Conservation (phyloP, 2,888 invertebrate genomes). For the Atherix ibis region DNA sequence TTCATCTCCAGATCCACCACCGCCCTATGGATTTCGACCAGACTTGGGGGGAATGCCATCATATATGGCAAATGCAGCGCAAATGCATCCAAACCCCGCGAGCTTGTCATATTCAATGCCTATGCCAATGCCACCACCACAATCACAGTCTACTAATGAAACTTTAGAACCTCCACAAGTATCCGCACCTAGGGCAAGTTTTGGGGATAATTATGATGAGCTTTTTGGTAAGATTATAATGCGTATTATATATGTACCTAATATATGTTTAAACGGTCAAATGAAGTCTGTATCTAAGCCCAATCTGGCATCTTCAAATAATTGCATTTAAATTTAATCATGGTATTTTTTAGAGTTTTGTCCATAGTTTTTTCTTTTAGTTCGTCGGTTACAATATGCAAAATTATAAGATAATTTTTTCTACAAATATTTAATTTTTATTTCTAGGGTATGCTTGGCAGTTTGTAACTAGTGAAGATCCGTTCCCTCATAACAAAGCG, state of each 20-base stretch:
- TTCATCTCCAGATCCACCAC: too few relatives aligned
- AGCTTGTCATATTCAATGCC: conserved; percentile 6
- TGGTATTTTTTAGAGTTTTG: too few relatives aligned
- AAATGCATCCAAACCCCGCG: background rate
- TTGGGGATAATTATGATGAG: background rate
- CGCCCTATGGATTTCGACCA: conserved; percentile 6
- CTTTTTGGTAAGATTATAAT: conserved; percentile 6
- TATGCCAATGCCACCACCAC: conserved; percentile 3
- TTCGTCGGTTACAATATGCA: background rate
- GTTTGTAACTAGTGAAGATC: conserved; percentile 28
- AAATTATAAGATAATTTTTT: background rate
- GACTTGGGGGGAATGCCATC: background rate
- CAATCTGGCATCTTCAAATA: too few relatives aligned
- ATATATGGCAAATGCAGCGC: background rate
- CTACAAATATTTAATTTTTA: too few relatives aligned
- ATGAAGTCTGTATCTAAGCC: too few relatives aligned
- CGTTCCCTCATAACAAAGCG: conserved; percentile 36
- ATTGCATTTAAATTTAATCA: too few relatives aligned
- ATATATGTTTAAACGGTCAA: background rate
- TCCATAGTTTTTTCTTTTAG: background rate
- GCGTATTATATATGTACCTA: background rate
- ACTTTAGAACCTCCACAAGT: background rate
- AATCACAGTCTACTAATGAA: background rate
- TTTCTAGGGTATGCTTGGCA: conserved; percentile 25
- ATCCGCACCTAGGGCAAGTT: background rate